Conservation (phyloP, 2,797 vertebrate species). For the Lacerta viridis region DNA sequence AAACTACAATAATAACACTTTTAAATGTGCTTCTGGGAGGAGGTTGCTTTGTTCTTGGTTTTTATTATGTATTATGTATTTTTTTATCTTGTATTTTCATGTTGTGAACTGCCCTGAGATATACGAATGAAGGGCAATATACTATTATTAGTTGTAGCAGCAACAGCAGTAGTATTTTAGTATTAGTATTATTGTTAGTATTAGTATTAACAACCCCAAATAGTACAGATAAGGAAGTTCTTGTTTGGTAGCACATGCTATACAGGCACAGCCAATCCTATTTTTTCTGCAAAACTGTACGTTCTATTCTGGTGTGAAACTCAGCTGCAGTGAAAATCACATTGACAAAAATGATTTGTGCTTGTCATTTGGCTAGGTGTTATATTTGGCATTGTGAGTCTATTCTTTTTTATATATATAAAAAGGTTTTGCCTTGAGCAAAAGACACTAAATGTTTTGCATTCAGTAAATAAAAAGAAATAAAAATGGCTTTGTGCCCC, state of each 20-base stretch:
- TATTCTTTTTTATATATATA: background rate
- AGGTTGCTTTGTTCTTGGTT: no score
- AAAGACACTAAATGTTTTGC: background rate
- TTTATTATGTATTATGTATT: no score
- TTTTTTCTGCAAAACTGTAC: background rate
- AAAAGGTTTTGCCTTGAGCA: conserved; percentile 8
- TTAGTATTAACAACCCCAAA: background rate
- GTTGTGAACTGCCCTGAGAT: no score
- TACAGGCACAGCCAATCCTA: background rate
- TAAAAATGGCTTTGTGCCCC: background rate
- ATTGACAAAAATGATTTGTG: conserved; percentile 3
- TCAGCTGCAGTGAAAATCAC: background rate
- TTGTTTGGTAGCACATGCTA: background rate
- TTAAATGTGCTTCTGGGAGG: no score
- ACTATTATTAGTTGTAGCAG: no score
- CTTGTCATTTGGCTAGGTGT: conserved; percentile 1
- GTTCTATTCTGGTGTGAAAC: conserved; percentile 4
- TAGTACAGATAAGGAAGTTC: background rate
- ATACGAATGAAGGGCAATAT: no score
- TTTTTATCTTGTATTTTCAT: no score
- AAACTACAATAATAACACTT: background rate
- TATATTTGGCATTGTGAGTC: conserved; percentile 12
- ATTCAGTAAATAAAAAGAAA: conserved; percentile 16
- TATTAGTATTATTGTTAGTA: no score
- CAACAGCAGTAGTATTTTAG: no score